Evolutionary conservation across 1,140 invertebrate species (phyloP).

Genomic region (Drosophila lacteicornis): DNA sequence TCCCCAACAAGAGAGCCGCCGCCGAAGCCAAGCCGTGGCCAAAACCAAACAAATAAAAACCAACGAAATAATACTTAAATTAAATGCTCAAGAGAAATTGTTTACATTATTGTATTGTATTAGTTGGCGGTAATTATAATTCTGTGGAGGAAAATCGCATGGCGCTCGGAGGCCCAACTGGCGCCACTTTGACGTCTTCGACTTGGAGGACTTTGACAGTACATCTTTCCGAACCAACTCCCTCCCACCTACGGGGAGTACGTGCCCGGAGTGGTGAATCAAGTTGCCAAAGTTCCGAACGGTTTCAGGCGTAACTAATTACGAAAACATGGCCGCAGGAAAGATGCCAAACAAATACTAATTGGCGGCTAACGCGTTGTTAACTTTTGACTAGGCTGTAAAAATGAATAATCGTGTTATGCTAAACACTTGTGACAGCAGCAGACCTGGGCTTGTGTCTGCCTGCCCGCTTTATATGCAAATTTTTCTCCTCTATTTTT

Average conservation of each 20-base stretch:
- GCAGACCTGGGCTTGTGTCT: slow-evolving; percentile 15
- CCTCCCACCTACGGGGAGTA: slow-evolving; percentile 6
- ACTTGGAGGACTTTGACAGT: slow-evolving; percentile 70
- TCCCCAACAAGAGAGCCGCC: slow-evolving; percentile 14
- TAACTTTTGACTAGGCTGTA: slow-evolving; percentile 55
- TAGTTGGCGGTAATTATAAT: slow-evolving; percentile 56
- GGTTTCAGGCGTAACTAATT: slow-evolving; percentile 51
- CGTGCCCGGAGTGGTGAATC: slow-evolving; percentile 29
- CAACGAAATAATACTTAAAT: slow-evolving; percentile 34
- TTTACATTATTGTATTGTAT: slow-evolving; percentile 66
- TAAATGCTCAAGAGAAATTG: slow-evolving; percentile 56
- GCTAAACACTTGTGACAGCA: slow-evolving; percentile 61
- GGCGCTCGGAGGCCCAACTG: slow-evolving; percentile 57
- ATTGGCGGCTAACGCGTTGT: slow-evolving; percentile 63
- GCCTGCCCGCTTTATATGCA: slow-evolving; percentile 40
- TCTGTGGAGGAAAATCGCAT: slow-evolving; percentile 52
- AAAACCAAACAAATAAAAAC: slow-evolving; percentile 18
- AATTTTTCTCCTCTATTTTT: slow-evolving; percentile 48
- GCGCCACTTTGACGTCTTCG: slow-evolving; percentile 68
- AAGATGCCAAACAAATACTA: slow-evolving; percentile 49
- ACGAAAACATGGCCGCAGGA: slow-evolving; percentile 39
- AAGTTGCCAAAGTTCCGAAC: slow-evolving; percentile 40
- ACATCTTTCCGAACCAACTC: slow-evolving; percentile 10
- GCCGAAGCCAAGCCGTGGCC: neutral
- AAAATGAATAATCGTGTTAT: slow-evolving; percentile 67